Evolutionary conservation across 2,888 invertebrate species (phyloP).

Genomic region (Serripes groenlandicus): DNA sequence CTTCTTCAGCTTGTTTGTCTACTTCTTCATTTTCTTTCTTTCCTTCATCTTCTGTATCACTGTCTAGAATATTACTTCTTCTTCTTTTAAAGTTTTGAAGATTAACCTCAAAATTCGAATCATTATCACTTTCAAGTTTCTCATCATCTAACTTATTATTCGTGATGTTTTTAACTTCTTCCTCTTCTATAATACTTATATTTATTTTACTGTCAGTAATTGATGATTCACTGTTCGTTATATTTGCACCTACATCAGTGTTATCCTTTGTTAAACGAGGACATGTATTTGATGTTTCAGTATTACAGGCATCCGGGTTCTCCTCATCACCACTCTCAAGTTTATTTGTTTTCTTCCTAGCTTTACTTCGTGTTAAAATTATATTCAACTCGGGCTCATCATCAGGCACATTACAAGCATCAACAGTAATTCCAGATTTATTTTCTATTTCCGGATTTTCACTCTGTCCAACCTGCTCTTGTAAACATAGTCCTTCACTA

Average conservation of each 20-base stretch:
- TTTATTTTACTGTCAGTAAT: neutral
- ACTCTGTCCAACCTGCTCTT: too few species aligned
- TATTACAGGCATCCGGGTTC: too few species aligned
- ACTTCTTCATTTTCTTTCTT: neutral
- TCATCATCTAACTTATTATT: neutral
- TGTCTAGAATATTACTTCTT: slow-evolving; percentile 37
- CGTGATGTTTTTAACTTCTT: neutral
- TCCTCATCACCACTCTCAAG: too few species aligned
- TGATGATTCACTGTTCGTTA: neutral
- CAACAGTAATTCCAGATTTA: neutral
- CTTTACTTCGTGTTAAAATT: neutral
- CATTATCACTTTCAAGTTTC: neutral
- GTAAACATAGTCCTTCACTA: neutral
- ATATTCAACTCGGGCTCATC: neutral
- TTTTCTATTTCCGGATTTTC: too few species aligned
- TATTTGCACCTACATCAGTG: neutral
- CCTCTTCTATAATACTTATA: neutral
- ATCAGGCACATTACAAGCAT: neutral
- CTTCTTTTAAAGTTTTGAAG: neutral
- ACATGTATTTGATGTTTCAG: too few species aligned
- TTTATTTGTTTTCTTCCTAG: neutral
- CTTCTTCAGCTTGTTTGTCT: slow-evolving; percentile 9
- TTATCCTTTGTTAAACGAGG: neutral
- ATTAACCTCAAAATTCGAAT: neutral
- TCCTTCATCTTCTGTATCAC: slow-evolving; percentile 24